Base-by-base conservation (phyloP, 53 echinoderm and acorn worm species). In the Echinarachnius parma region DNA sequence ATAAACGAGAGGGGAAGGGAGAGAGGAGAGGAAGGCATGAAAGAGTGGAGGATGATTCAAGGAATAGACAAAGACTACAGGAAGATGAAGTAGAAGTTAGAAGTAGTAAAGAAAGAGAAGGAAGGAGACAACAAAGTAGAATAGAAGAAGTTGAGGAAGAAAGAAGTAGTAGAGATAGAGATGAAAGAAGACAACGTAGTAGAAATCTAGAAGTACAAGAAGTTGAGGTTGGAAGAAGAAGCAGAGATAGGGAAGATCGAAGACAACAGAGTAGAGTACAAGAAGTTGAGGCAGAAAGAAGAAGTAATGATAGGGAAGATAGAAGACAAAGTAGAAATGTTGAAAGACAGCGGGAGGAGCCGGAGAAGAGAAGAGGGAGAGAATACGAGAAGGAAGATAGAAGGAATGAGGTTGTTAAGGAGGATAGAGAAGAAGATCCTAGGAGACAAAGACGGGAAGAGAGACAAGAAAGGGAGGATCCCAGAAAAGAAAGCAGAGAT, bases 1-100 rank as follows among this genome's bases (percentile, higher is more conserved):
- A 59, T 22, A 24, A 59, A 34, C 25, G 25, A 22, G 47, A 3
- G 49, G 60, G 0, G 71, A 60, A 8, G 59, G 33, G 5, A 24
- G 63, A 63, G 22, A 69, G 48, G 59, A 58, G 48, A 21, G 58
- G 60, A 22, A 49, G 4, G 47, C n/a, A n/a, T n/a, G n/a, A n/a
- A n/a, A 9, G 62, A 32, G 50, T 15, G 36, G 59, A 59, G 21
- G 20, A 33, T 31, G 46, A 48, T 46, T 46, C 30, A 20, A 46
- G 47, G 32, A 52, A 60, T 9, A n/a, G 34, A 50, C 34, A 62
- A 25, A 60, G 60, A 46, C 35, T 19, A 24, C 28, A 48, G n/a
- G 34, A 33, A 16, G 61, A 46, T 47, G 9, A 63, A 14, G 34
- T 34, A 48, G 21, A 22, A 21, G 45, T 34, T 16, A n/a, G 34